These are phyloP conservation scores for Tanytarsus gracilentus DNA, from an alignment of 2,888 invertebrate genomes.

Conservation along the genomic window DNA sequence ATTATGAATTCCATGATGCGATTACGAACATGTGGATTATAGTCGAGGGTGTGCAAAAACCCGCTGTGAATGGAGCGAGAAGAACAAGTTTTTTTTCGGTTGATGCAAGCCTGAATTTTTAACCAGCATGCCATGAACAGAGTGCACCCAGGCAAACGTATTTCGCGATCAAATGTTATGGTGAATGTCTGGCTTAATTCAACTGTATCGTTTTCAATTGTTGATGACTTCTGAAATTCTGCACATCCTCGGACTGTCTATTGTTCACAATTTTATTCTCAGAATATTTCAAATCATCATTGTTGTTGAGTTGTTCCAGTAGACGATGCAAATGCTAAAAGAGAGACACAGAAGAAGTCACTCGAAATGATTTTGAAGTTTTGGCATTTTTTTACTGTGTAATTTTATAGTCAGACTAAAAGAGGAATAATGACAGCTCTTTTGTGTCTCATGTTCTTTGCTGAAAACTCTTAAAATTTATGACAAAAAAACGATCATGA, in stretches of 20 bases:
- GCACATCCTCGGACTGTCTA: slow-evolving; percentile 2
- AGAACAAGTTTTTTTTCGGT: too few relatives aligned
- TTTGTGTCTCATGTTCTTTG: not conserved
- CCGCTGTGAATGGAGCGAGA: too few relatives aligned
- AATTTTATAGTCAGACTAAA: too few relatives aligned
- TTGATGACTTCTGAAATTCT: not conserved
- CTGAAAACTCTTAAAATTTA: too few relatives aligned
- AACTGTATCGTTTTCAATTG: slow-evolving; percentile 10
- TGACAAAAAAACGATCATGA: too few relatives aligned
- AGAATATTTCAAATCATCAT: not conserved
- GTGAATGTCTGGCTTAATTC: slow-evolving; percentile 21
- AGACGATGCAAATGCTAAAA: not conserved
- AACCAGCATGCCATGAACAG: not conserved
- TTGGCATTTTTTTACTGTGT: too few relatives aligned
- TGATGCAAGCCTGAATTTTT: too few relatives aligned
- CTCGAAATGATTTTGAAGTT: too few relatives aligned
- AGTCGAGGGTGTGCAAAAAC: too few relatives aligned
- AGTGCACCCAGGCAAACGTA: not conserved
- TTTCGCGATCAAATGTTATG: not conserved
- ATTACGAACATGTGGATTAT: slow-evolving; percentile 24
- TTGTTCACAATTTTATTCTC: slow-evolving; percentile 1
- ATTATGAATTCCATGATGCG: slow-evolving; percentile 25
- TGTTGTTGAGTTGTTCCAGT: not conserved
- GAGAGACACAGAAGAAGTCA: not conserved
- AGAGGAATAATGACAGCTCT: not conserved